These are phyloP conservation scores for Littorina saxatilis DNA, from an alignment of 1,140 invertebrate genomes.

Conservation along the genomic window DNA sequence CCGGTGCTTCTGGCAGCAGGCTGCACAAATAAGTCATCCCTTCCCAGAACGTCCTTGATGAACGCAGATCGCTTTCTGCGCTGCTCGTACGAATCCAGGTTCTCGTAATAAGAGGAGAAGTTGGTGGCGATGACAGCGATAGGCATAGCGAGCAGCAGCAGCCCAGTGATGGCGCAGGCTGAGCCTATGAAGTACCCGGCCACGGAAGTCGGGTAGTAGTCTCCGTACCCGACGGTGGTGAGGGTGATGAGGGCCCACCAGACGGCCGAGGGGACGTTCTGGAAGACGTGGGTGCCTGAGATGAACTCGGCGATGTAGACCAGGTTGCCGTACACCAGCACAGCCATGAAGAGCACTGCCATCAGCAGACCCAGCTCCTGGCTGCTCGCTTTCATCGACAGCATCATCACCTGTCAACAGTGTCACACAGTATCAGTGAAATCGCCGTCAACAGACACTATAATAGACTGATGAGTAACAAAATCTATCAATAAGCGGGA, in stretches of 20 bases:
- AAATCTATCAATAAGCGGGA: background rate
- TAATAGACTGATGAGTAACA: background rate
- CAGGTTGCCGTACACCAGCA: conserved; percentile 41
- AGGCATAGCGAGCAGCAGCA: conserved; percentile 99
- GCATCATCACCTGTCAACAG: conserved; percentile 38
- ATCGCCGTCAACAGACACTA: too few relatives aligned
- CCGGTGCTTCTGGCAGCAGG: background rate
- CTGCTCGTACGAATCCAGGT: conserved; percentile 38
- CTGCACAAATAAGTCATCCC: background rate
- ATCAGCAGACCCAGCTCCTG: conserved; percentile 43
- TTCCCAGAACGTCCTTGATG: background rate
- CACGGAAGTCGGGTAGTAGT: conserved; percentile 64
- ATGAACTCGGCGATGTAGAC: conserved; percentile 40
- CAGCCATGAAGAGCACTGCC: conserved; percentile 36
- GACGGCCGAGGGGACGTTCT: conserved; percentile 49
- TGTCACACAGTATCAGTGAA: too few relatives aligned
- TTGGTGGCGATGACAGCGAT: conserved; percentile 80
- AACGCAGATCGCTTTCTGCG: conserved; percentile 4
- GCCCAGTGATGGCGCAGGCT: conserved; percentile 96
- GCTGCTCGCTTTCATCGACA: conserved; percentile 33
- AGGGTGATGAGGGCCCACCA: conserved; percentile 79
- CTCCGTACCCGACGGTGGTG: conserved; percentile 77
- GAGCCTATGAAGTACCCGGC: conserved; percentile 64
- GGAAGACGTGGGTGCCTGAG: conserved; percentile 38
- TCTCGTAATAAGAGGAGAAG: conserved; percentile 73